A percentile compares a stretch with the other conserved stretches of the same genome.
Evolutionary conservation across 1,140 invertebrate genomes (phyloP).

Genomic region (Diachasma alloeum): DNA sequence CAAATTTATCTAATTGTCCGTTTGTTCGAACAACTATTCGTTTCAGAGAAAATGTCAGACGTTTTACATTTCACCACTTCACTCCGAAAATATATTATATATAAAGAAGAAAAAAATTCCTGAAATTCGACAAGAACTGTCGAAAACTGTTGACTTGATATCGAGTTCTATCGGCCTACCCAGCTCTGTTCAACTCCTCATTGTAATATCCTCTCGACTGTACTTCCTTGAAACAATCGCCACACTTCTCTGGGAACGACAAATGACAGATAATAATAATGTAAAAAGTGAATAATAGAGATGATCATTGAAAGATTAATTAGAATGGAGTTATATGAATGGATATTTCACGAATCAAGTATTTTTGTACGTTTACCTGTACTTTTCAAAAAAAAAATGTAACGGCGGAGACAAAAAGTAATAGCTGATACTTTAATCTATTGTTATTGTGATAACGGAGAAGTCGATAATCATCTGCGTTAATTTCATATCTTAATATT

Average conservation of each 20-base stretch:
- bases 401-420: conserved; percentile 2
- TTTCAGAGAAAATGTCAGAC: conserved; percentile 1
- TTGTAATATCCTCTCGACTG: not conserved
- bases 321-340: conserved; percentile 27
- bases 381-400: conserved; percentile 43
- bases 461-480: conserved; percentile 29
- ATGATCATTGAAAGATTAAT: conserved; percentile 41
- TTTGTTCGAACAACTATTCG: not conserved
- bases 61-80: not conserved
- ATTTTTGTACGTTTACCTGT: conserved; percentile 61
- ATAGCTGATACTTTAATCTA: conserved; percentile 42
- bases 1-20: too few relatives aligned
- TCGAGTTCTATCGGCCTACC: not conserved
- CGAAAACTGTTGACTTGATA: not conserved
- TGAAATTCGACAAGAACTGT: too few relatives aligned
- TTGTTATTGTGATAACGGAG: conserved; percentile 55
- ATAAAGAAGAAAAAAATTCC: too few relatives aligned
- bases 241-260: not conserved
- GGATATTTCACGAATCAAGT: conserved; percentile 49
- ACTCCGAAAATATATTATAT: too few relatives aligned
- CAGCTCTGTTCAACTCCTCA: not conserved
- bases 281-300: not conserved
- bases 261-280: not conserved
- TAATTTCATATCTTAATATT: not conserved
- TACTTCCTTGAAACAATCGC: conserved; percentile 2